Percentiles rank a stretch among this genome's conserved stretches.
These are phyloP conservation scores for Semnornis frantzii DNA, from an alignment of 2,113 vertebrate genomes.

Conservation along the genomic window DNA sequence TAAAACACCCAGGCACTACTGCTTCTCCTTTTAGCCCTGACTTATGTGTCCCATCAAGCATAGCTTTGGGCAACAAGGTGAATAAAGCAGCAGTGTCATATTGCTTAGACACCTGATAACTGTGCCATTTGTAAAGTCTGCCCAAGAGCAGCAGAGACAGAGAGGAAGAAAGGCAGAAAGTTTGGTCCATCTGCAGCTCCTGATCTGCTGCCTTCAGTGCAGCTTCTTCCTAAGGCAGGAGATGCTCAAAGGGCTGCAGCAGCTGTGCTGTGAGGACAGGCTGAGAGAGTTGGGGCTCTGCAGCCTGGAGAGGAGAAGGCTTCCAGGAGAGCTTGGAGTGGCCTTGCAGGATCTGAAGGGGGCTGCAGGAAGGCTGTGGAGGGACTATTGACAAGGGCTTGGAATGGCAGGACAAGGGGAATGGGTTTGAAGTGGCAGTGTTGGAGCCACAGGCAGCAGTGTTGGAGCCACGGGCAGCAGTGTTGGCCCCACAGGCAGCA, in stretches of 20 bases:
- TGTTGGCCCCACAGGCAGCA: too few species aligned
- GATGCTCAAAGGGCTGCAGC: too few species aligned
- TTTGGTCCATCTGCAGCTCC: background rate
- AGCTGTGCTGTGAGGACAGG: too few species aligned
- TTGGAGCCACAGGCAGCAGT: too few species aligned
- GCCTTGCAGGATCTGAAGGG: too few species aligned
- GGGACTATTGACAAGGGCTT: too few species aligned
- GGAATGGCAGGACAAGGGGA: too few species aligned
- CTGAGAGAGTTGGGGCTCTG: too few species aligned
- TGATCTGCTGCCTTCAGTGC: background rate
- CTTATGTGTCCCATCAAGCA: constrained; percentile 16
- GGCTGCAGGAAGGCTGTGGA: too few species aligned
- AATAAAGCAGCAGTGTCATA: background rate
- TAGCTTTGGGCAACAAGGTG: background rate
- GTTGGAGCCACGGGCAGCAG: too few species aligned
- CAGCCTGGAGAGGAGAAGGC: background rate
- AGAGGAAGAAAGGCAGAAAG: background rate
- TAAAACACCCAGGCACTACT: background rate
- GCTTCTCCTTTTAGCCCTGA: constrained; percentile 7
- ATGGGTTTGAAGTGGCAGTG: too few species aligned
- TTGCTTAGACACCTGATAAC: constrained; percentile 4
- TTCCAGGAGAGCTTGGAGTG: too few species aligned
- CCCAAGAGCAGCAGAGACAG: background rate
- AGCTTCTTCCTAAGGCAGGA: background rate
- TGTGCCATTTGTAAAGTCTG: constrained; percentile 5